phyloP scores from a whole-genome alignment of 2,797 vertebrate species.

The Crax fasciolata region DNA sequence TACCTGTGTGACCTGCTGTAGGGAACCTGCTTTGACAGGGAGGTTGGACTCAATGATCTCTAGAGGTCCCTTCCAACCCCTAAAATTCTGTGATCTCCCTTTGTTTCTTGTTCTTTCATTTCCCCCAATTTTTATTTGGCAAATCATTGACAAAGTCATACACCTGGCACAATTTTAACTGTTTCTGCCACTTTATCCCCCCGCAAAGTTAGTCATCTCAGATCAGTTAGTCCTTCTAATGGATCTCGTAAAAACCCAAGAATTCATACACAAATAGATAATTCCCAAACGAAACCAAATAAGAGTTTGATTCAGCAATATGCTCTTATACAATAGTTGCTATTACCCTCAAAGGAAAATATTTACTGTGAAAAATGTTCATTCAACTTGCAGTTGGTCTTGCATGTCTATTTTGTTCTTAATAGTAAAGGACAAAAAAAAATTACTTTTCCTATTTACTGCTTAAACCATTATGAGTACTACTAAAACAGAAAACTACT shows the following conservation, averaged over 20 bases:
- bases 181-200: not conserved
- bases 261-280: not conserved
- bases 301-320: not conserved
- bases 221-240: not conserved
- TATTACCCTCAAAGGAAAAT: not conserved
- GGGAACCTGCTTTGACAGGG: too few relatives aligned
- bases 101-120: not conserved
- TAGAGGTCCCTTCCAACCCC: too few relatives aligned
- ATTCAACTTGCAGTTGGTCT: too few relatives aligned
- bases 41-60: too few relatives aligned
- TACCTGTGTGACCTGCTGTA: too few relatives aligned
- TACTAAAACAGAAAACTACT: not conserved
- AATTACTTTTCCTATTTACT: accelerated
- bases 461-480: not conserved
- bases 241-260: not conserved
- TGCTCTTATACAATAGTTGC: accelerated
- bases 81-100: too few relatives aligned
- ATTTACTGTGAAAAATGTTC: not conserved
- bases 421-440: not conserved
- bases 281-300: not conserved
- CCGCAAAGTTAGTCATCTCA: not conserved
- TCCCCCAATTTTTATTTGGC: not conserved
- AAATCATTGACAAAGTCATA: not conserved
- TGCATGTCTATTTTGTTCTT: not conserved
- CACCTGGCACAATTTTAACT: not conserved